Base-by-base conservation (phyloP, 2,113 vertebrate genomes). In the Crotalus horridus region DNA sequence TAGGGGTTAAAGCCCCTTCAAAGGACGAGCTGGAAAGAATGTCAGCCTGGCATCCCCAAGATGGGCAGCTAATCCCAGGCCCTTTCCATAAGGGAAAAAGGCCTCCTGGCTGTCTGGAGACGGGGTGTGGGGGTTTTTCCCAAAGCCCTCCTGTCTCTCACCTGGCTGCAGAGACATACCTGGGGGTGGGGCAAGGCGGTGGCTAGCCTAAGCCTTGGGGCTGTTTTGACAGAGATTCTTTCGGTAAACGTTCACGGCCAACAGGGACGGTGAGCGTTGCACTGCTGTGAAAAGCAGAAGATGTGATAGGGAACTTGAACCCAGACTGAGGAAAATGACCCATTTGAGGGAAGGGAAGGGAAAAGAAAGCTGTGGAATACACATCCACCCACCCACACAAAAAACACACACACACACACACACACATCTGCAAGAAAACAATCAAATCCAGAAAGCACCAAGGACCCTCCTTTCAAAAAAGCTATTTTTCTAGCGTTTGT, bases 51-150 rank as follows among this genome's bases (percentile, higher is more conserved):
- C n/a, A 39, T 59, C 55, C 61, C 61, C 88, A 39, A 86, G 55
- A 53, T 48, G 11, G 26, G 55, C 0, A 81, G 54, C 23, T 93
- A 87, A 93, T 93, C 92, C 88, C 43, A 53, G 6, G 61, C 8
- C 8, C 56, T 93, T 90, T 93, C 74, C 88, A 87, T 87, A 61
- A 54, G 13, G 55, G 74, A 86, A 89, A 89, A 93, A 86, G 33
- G 46, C 74, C 13, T 54, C 74, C 55, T 86, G 89, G 58, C 89
- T 86, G 88, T 90, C 92, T 86, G 54, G n/a, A 56, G 39, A 53
- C 1, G 6, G 90, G 81, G 8, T 7, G 15, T 4, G 54, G 88
- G 69, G 53, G 51, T 89, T 86, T 86, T 46, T 11, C 8, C 24
- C n/a, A 48, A 92, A 88, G 53, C 46, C 54, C 64, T 81, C 74